These are phyloP conservation scores for Danaus chrysippus DNA, from an alignment of 2,888 invertebrate genomes.

Conservation along the genomic window DNA sequence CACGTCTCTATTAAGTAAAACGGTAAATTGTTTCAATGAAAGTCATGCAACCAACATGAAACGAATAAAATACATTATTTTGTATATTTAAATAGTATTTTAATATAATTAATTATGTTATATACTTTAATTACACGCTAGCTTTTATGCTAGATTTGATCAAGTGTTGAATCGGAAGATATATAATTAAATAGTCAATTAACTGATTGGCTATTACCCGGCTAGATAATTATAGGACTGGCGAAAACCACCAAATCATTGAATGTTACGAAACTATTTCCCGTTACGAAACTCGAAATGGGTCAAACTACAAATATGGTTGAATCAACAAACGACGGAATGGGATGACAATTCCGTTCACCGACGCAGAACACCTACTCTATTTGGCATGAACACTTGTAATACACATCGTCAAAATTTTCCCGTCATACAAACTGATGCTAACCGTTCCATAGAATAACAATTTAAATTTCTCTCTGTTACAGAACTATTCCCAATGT, in stretches of 20 bases:
- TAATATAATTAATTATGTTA: no score
- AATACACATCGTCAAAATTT: not conserved
- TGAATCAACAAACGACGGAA: not conserved
- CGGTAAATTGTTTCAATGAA: constrained; percentile 27
- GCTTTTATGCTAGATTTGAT: no score
- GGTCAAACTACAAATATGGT: constrained; percentile 7
- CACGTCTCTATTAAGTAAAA: constrained; percentile 43
- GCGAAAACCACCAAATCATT: not conserved
- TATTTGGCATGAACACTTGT: constrained; percentile 1
- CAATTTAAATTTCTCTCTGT: no score
- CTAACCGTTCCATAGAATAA: not conserved
- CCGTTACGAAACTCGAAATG: constrained; percentile 4
- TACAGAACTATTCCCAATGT: no score
- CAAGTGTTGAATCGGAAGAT: no score
- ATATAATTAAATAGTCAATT: no score
- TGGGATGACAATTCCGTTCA: constrained; percentile 2
- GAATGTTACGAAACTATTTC: constrained; percentile 9
- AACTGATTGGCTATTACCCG: not conserved
- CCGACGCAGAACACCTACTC: not conserved
- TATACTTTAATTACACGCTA: no score
- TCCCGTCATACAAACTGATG: not conserved
- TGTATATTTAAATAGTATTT: no score
- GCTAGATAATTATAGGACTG: constrained; percentile 2
- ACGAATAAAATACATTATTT: constrained; percentile 1
- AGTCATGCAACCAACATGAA: constrained; percentile 17